Evolutionary conservation across 2,113 vertebrate genomes (phyloP).

Genomic region (Malurus elegans): DNA sequence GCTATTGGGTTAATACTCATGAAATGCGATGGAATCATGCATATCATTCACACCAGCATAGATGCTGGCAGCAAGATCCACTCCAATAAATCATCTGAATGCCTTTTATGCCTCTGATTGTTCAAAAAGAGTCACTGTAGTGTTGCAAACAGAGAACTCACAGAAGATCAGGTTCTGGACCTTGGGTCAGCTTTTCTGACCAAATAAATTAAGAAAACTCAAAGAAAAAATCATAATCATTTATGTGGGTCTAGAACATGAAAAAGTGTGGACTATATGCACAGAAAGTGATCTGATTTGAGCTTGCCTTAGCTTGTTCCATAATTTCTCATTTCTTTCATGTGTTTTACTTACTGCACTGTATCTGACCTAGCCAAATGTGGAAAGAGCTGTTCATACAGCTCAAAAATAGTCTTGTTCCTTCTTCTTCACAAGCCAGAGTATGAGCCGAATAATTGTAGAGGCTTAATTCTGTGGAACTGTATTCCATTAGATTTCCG

Average conservation of each 20-base stretch:
- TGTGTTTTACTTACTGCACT: background rate
- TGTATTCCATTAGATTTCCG: background rate
- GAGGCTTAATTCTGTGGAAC: background rate
- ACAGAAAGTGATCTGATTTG: background rate
- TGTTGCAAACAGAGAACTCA: background rate
- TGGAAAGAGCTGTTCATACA: background rate
- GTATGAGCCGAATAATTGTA: background rate
- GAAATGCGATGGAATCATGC: background rate
- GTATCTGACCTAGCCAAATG: background rate
- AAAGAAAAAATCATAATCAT: background rate
- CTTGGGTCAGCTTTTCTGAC: background rate
- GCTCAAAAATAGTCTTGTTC: background rate
- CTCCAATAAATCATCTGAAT: background rate
- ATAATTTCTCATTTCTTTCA: background rate
- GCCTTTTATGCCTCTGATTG: background rate
- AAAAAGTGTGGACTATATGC: background rate
- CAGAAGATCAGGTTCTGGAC: background rate
- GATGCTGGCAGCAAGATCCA: background rate
- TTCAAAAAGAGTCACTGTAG: background rate
- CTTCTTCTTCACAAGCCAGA: conserved; percentile 8
- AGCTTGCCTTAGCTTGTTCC: background rate
- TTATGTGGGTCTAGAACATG: background rate
- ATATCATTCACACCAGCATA: background rate
- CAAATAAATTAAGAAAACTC: background rate
- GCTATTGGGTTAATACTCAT: background rate